phyloP scores from a whole-genome alignment of 64 coral and sea anemone species.

The Pocillopora verrucosa region DNA sequence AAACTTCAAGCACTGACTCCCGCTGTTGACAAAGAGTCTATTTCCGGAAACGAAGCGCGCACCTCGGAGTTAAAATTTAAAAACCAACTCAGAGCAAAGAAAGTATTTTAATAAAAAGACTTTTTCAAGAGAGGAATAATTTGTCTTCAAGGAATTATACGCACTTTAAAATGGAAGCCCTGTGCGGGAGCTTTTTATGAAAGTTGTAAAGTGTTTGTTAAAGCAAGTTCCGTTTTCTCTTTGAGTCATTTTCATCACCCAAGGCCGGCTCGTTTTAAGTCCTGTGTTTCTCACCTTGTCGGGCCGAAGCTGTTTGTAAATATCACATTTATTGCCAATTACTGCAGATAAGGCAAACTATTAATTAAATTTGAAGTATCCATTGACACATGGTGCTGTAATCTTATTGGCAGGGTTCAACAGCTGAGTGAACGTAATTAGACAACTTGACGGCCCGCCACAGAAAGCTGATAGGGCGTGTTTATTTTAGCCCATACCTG shows the following conservation, averaged over 20 bases:
- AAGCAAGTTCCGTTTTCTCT: slow-evolving; percentile 30
- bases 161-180: background rate
- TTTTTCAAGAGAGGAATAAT: background rate
- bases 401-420: slow-evolving; percentile 80
- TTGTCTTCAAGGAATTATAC: background rate
- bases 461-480: slow-evolving; percentile 86
- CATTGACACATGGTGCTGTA: slow-evolving; percentile 66
- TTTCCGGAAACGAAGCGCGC: slow-evolving; percentile 10
- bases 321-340: slow-evolving; percentile 99
- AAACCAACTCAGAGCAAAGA: background rate
- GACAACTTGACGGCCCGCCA: slow-evolving; percentile 48
- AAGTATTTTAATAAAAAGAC: background rate
- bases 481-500: slow-evolving; percentile 66
- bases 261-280: slow-evolving; percentile 76
- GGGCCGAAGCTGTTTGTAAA: slow-evolving; percentile 97
- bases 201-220: background rate
- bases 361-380: slow-evolving; percentile 99
- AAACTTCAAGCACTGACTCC: slow-evolving; percentile 24
- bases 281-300: slow-evolving; percentile 90
- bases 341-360: slow-evolving; percentile 88
- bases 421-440: slow-evolving; percentile 88
- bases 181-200: background rate
- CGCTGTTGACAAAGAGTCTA: slow-evolving; percentile 51
- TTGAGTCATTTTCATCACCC: slow-evolving; percentile 44
- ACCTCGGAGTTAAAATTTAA: background rate